A percentile compares a stretch with the other conserved stretches of the same genome.
Conservation (phyloP, 2,888 invertebrate species). For the Cryptophagus acutangulus region DNA sequence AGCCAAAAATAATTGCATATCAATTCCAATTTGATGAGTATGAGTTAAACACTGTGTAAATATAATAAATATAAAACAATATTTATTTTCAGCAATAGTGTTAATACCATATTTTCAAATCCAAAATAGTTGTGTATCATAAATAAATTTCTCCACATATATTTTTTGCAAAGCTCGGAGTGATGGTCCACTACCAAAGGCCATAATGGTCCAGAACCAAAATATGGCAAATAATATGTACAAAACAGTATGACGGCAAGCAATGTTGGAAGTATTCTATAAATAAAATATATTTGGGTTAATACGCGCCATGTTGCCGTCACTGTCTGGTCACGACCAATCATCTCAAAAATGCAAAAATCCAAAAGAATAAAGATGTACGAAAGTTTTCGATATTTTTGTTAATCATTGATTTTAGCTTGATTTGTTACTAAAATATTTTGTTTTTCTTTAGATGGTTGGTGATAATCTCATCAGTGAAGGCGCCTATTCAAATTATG, state of each 20-base stretch:
- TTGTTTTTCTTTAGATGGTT: too few species aligned
- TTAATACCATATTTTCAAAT: conserved; percentile 59
- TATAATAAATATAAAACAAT: not conserved
- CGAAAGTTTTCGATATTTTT: too few species aligned
- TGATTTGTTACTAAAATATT: too few species aligned
- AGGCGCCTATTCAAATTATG: too few species aligned
- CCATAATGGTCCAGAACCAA: conserved; percentile 63
- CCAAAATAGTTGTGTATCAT: conserved; percentile 66
- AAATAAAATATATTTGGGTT: too few species aligned
- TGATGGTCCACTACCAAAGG: conserved; percentile 60
- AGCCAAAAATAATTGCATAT: conserved; percentile 59
- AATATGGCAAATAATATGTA: conserved; percentile 56
- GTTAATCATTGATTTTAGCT: too few species aligned
- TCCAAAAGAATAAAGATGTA: too few species aligned
- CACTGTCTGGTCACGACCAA: too few species aligned
- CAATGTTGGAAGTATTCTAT: conserved; percentile 58
- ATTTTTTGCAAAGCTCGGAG: conserved; percentile 57
- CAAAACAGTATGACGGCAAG: conserved; percentile 60
- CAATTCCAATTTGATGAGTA: conserved; percentile 65
- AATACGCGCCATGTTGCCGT: too few species aligned
- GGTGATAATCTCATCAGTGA: too few species aligned
- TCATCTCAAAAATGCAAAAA: not conserved
- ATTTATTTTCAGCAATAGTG: conserved; percentile 8
- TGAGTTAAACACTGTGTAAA: conserved; percentile 59
- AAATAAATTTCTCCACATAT: conserved; percentile 63